phyloP scores from a whole-genome alignment of 2,113 vertebrate genomes.

The Nycticryphes semicollaris region DNA sequence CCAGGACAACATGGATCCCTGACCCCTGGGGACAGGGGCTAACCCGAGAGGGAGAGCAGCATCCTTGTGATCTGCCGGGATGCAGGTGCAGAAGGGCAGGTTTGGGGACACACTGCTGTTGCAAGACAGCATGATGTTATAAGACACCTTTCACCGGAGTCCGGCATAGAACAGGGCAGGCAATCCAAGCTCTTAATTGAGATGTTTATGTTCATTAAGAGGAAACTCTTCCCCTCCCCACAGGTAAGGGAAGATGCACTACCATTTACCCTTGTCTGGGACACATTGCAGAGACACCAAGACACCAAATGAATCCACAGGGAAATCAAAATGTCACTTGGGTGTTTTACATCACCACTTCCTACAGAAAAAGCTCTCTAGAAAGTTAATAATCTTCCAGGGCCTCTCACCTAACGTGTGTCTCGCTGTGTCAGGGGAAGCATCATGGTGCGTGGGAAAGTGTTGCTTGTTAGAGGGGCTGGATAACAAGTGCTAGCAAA shows the following conservation, averaged over 20 bases:
- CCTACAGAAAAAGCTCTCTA: not conserved
- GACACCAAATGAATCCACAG: conserved; percentile 26
- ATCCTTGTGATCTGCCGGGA: not conserved
- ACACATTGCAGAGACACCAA: not conserved
- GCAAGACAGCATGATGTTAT: not conserved
- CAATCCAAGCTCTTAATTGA: not conserved
- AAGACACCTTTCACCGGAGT: not conserved
- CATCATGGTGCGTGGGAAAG: not conserved
- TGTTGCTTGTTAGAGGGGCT: not conserved
- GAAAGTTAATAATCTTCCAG: conserved; percentile 31
- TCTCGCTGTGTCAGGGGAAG: not conserved
- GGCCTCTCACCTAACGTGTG: not conserved
- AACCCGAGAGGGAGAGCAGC: not conserved
- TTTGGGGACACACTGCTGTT: not conserved
- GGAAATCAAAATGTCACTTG: conserved; percentile 39
- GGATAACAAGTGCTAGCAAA: not conserved
- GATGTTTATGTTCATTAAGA: conserved; percentile 5
- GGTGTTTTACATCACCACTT: not conserved
- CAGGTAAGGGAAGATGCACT: not conserved
- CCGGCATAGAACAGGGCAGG: not conserved
- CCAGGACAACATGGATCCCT: rapidly evolving
- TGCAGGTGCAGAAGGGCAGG: not conserved
- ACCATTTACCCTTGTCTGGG: not conserved
- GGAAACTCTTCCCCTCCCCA: not conserved
- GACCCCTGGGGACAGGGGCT: not conserved